phyloP scores from a whole-genome alignment of 2,888 invertebrate species.

The Drosophila meridiana region DNA sequence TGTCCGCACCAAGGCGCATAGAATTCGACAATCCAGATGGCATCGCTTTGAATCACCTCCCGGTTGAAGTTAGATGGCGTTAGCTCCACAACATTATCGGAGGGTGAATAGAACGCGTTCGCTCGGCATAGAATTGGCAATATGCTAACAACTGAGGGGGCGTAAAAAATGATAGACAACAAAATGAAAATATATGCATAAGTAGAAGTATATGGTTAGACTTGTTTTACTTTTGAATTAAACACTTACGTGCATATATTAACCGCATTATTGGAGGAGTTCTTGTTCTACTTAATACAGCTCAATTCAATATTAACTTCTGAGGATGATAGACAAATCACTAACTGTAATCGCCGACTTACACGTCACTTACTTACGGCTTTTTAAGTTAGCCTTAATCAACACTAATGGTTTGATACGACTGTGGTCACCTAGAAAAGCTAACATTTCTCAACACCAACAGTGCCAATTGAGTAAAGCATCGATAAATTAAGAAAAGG shows the following conservation, averaged over 20 bases:
- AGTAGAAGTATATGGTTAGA: neutral
- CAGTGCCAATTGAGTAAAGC: neutral
- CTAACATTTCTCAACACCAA: neutral
- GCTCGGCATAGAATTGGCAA: conserved; percentile 52
- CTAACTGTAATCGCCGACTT: conserved; percentile 45
- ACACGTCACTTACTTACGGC: conserved; percentile 45
- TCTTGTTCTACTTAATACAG: neutral
- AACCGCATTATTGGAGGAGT: conserved; percentile 25
- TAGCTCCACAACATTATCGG: conserved; percentile 93
- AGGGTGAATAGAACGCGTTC: conserved; percentile 88
- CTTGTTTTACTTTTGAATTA: neutral
- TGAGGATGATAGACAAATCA: conserved; percentile 17
- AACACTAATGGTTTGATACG: neutral
- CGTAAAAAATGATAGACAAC: neutral
- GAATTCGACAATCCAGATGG: conserved; percentile 96
- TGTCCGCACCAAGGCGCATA: conserved; percentile 97
- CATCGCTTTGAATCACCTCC: conserved; percentile 92
- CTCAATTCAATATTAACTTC: conserved; percentile 17
- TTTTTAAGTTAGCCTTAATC: neutral
- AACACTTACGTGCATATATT: conserved; percentile 41
- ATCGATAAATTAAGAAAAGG: neutral
- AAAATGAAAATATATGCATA: neutral
- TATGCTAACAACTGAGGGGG: conserved; percentile 47
- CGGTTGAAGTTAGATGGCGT: conserved; percentile 95
- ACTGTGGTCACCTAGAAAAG: conserved; percentile 13